Conservation (phyloP, 2,888 invertebrate species). For the Agriotes lineatus region DNA sequence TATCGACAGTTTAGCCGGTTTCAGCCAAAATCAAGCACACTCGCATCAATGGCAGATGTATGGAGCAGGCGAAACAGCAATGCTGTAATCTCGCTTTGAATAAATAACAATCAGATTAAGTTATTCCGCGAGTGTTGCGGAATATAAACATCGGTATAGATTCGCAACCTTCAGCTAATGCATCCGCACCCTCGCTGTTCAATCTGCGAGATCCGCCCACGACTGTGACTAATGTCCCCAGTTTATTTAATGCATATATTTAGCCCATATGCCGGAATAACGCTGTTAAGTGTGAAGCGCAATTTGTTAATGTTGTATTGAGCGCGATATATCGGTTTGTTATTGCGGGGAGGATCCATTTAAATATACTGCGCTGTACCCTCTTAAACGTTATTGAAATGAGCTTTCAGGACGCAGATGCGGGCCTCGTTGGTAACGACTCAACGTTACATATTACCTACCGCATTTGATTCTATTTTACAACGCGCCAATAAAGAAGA, state of each 20-base stretch:
- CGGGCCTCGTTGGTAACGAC: conserved; percentile 57
- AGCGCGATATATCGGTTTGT: conserved; percentile 62
- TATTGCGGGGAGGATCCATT: conserved; percentile 62
- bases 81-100: conserved; percentile 33
- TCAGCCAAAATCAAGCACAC: too few relatives aligned
- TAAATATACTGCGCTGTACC: conserved; percentile 54
- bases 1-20: too few relatives aligned
- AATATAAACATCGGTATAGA: conserved; percentile 47
- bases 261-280: conserved; percentile 64
- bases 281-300: conserved; percentile 62
- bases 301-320: conserved; percentile 64
- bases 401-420: conserved; percentile 59
- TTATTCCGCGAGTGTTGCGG: conserved; percentile 37
- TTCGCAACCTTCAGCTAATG: conserved; percentile 54
- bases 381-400: conserved; percentile 55
- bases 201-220: conserved; percentile 59
- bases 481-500: conserved; percentile 51
- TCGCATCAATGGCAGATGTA: conserved; percentile 21
- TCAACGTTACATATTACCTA: conserved; percentile 58
- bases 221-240: conserved; percentile 60
- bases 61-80: conserved; percentile 2
- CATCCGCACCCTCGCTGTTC: conserved; percentile 50
- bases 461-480: conserved; percentile 55
- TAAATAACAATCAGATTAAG: conserved; percentile 30
- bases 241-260: conserved; percentile 65